Percentiles rank a stretch among this genome's conserved stretches.
These are phyloP conservation scores for Thomomys bottae DNA, from an alignment of 2,113 vertebrate genomes.

Conservation along the genomic window DNA sequence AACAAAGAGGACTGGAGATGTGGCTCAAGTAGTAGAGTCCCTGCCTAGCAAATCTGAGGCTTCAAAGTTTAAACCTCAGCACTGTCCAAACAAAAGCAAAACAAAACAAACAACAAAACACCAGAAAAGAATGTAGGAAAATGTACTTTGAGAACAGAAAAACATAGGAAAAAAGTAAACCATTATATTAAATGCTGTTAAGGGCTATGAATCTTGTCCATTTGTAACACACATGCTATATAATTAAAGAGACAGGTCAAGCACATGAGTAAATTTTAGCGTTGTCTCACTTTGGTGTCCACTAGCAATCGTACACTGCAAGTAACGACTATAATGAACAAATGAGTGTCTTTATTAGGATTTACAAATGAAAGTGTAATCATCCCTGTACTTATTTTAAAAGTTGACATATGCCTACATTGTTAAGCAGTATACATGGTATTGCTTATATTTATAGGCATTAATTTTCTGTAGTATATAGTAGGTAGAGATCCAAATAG, in stretches of 20 bases:
- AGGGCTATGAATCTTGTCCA: neutral
- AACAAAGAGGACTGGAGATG: no score
- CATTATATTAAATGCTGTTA: neutral
- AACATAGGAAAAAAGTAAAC: neutral
- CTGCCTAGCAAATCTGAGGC: no score
- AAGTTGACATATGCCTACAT: neutral
- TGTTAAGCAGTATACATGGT: neutral
- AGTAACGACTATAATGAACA: neutral
- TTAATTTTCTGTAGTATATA: neutral
- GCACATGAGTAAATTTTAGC: neutral
- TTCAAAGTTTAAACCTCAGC: no score
- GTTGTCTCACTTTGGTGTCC: neutral
- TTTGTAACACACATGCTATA: neutral
- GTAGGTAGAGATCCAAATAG: constrained; percentile 6
- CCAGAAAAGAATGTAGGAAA: neutral
- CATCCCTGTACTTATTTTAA: constrained; percentile 33
- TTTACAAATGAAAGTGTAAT: constrained; percentile 36
- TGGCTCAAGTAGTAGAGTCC: no score
- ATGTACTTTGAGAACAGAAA: neutral
- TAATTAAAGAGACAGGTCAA: neutral
- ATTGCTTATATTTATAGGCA: neutral
- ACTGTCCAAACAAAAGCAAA: no score
- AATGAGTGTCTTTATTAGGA: neutral
- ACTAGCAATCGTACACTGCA: neutral
- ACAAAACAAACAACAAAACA: no score